Base-by-base conservation (phyloP, 2,888 invertebrate genomes). In the Phymatocera aterrima region DNA sequence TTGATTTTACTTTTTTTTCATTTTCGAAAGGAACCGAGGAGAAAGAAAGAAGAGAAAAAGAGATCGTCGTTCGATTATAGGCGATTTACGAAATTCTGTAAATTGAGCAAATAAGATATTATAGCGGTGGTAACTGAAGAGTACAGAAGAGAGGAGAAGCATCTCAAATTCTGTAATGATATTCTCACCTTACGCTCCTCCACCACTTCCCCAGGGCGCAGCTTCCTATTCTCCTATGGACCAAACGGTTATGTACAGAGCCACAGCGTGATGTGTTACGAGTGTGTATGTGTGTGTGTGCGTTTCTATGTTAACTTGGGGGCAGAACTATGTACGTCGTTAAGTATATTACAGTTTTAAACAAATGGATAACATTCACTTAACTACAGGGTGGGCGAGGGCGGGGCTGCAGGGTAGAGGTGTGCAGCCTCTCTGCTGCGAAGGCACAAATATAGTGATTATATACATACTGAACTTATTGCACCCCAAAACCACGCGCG, bases 151-250 rank as follows among this genome's bases (percentile, higher is more conserved):
- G 85, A 87, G 86, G 86, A 86, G n/a, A n/a, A 85, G 84, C 85
- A 85, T 68, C 83, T 83, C 83, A 83, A 80, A 57, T 77, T 74
- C 68, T 75, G 80, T 82, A 81, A 80, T 81, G 84, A 81, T 85
- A 84, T 86, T 89, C 90, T 90, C 90, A 97, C 97, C 97, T 97
- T 96, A 94, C 95, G 96, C 91, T 97, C 97, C 93, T 96, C 96
- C 93, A 96, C 92, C 92, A 97, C 96, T 94, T 97, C 97, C 92
- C 97, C 97, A 88, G 97, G 97, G 89, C 97, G 96, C 92, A 97
- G 96, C 95, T 97, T 96, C 92, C 95, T 96, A 95, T 95, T 94
- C 93, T 96, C 96, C 96, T 94, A 94, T 91, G 92, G 87, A 90
- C 84, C 89, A 90, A 88, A 90, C 85, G 83, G 87, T 89, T 86